Conservation (phyloP, 2,113 vertebrate genomes). For the Struthidea cinerea region DNA sequence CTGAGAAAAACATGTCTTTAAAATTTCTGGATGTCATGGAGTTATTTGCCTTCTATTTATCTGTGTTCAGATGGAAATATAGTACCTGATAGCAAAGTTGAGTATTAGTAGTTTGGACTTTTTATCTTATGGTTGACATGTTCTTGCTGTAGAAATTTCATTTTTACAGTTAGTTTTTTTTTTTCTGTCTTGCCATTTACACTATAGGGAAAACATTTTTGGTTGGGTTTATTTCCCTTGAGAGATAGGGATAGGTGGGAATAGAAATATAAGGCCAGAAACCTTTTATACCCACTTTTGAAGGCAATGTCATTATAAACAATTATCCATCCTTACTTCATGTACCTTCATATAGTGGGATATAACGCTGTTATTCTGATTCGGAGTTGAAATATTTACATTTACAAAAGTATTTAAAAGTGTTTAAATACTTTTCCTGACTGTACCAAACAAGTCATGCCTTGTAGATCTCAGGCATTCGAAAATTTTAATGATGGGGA, state of each 20-base stretch:
- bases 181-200: background rate
- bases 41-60: background rate
- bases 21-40: background rate
- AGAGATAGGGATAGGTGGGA: background rate
- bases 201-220: background rate
- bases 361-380: background rate
- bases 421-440: background rate
- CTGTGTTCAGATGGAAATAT: background rate
- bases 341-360: background rate
- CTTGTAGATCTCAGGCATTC: background rate
- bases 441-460: background rate
- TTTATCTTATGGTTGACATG: background rate
- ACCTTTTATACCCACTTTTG: background rate
- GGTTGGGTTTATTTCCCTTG: slow-evolving; percentile 1
- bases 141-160: background rate
- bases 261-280: background rate
- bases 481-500: background rate
- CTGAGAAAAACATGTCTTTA: background rate
- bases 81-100: background rate
- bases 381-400: background rate
- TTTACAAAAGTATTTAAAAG: background rate
- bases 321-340: background rate
- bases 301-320: background rate
- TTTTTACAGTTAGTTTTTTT: background rate
- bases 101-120: background rate